Conservation (phyloP, 2,113 vertebrate genomes). For the Sinocyclocheilus maitianheensis region DNA sequence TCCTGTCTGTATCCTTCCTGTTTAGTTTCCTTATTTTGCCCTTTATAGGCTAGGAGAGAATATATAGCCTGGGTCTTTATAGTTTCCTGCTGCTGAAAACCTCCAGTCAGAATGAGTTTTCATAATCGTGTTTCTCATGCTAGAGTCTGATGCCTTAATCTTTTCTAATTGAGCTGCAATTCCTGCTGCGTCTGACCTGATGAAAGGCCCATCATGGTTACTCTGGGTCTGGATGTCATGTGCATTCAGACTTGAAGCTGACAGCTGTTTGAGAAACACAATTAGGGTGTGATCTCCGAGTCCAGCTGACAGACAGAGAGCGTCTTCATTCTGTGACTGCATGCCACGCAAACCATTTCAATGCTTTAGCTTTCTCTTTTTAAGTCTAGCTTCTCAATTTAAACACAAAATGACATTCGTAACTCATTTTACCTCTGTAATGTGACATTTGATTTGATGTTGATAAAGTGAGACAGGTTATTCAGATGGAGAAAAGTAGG, state of each 20-base stretch:
- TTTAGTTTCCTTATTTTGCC: constrained; percentile 4
- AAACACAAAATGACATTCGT: not conserved
- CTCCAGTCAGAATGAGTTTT: constrained; percentile 16
- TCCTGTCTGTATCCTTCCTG: constrained; percentile 22
- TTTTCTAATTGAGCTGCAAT: constrained; percentile 32
- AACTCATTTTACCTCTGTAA: not conserved
- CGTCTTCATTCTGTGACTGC: not conserved
- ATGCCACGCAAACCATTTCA: not conserved
- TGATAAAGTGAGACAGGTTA: not conserved
- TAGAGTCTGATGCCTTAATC: constrained; percentile 24
- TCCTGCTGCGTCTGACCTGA: not conserved
- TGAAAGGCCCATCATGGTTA: constrained; percentile 18
- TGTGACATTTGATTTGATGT: not conserved
- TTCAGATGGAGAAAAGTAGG: not conserved
- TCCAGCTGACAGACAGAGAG: not conserved
- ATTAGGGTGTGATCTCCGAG: not conserved
- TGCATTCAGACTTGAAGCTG: not conserved
- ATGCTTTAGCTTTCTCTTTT: not conserved
- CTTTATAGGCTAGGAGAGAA: not conserved
- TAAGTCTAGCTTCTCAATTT: not conserved
- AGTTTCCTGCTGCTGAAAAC: not conserved
- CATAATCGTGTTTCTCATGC: not conserved
- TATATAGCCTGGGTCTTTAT: not conserved
- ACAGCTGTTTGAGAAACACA: constrained; percentile 29
- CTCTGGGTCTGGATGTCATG: not conserved